Evolutionary conservation across 2,113 vertebrate species (phyloP).

Genomic region (Osmerus eperlanus): DNA sequence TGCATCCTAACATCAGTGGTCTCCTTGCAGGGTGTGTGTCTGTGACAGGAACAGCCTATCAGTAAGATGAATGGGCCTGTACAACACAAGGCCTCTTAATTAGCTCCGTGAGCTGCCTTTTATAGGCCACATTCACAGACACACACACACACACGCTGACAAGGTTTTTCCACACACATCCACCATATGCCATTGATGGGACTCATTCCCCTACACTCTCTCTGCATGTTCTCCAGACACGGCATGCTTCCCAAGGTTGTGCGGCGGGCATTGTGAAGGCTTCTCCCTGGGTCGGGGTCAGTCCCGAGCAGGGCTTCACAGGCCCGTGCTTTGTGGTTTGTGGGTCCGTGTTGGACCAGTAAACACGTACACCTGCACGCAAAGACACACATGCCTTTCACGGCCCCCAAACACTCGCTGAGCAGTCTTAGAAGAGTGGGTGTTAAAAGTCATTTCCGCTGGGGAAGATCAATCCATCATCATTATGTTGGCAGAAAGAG

Average conservation of each 20-base stretch:
- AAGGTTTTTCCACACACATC: neutral
- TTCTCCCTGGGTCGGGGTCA: too few relatives aligned
- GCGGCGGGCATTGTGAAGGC: too few relatives aligned
- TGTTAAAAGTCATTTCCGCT: constrained; percentile 52
- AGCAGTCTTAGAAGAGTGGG: constrained; percentile 21
- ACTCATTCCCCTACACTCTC: too few relatives aligned
- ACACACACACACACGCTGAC: neutral
- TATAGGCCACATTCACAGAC: constrained; percentile 38
- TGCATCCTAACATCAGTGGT: constrained; percentile 36
- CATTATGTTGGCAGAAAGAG: constrained; percentile 34
- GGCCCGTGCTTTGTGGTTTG: too few relatives aligned
- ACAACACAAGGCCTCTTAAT: constrained; percentile 71
- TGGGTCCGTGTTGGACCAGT: too few relatives aligned
- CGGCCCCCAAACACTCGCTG: constrained; percentile 21
- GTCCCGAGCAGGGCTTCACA: too few relatives aligned
- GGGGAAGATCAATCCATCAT: constrained; percentile 52
- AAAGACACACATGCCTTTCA: constrained; percentile 30
- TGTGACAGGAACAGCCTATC: constrained; percentile 65
- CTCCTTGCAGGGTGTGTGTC: constrained; percentile 57
- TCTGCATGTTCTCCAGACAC: too few relatives aligned
- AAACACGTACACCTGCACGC: constrained; percentile 23
- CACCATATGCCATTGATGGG: too few relatives aligned
- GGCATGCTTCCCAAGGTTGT: too few relatives aligned
- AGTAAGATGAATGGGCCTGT: constrained; percentile 69
- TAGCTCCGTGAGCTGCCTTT: constrained; percentile 64